A percentile compares a stretch with the other conserved stretches of the same genome.
Evolutionary conservation across 2,888 invertebrate species (phyloP).

Genomic region (Metalampra italica): DNA sequence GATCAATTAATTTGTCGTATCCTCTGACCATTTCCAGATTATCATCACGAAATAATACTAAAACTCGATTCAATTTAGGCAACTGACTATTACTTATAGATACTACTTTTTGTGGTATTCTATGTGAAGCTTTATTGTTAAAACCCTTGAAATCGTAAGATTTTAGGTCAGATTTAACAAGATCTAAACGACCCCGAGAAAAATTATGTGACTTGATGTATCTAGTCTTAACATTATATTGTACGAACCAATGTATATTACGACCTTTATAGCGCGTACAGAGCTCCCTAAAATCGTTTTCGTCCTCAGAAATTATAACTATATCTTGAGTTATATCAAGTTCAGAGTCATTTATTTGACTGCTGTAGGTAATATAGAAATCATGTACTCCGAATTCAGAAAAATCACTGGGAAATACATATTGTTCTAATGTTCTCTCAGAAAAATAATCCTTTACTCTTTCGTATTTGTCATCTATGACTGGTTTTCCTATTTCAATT

Average conservation of each 20-base stretch:
- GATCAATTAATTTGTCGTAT: too few species aligned
- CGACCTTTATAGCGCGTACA: neutral
- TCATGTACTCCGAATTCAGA: neutral
- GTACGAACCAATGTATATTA: neutral
- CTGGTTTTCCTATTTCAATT: neutral
- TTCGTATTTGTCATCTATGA: neutral
- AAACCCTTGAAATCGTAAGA: too few species aligned
- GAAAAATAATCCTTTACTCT: neutral
- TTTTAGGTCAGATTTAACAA: too few species aligned
- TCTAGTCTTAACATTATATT: neutral
- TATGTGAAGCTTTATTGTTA: too few species aligned
- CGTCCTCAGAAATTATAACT: neutral
- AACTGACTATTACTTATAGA: too few species aligned
- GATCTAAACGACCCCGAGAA: neutral
- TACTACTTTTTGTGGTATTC: neutral
- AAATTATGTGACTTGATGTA: neutral
- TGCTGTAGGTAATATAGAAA: neutral
- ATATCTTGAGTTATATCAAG: neutral
- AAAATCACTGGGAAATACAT: neutral
- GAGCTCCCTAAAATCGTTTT: neutral
- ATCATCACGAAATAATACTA: too few species aligned
- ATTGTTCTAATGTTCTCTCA: neutral
- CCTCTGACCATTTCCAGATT: too few species aligned
- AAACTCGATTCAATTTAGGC: too few species aligned
- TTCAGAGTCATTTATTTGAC: neutral